Conservation (phyloP, 1,140 invertebrate genomes). For the Goniozus legneri region DNA sequence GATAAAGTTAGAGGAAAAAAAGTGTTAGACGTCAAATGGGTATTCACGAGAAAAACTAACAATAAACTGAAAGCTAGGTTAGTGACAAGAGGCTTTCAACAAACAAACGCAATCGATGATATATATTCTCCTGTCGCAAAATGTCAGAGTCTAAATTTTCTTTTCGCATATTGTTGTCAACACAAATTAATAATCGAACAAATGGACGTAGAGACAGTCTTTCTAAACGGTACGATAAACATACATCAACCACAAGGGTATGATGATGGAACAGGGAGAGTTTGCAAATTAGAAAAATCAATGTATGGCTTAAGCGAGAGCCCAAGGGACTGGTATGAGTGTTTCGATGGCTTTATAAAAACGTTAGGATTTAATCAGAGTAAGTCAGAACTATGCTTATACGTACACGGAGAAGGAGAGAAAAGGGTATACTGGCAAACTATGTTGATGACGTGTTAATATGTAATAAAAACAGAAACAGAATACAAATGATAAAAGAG, state of each 20-base stretch:
- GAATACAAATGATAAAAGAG: neutral
- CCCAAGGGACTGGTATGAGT: slow-evolving; percentile 29
- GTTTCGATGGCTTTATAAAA: slow-evolving; percentile 18
- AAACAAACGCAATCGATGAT: slow-evolving; percentile 7
- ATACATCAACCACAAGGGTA: slow-evolving; percentile 33
- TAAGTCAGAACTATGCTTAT: slow-evolving; percentile 16
- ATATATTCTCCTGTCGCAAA: slow-evolving; percentile 11
- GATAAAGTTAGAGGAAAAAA: neutral
- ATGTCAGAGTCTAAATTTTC: slow-evolving; percentile 10
- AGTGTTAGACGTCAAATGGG: slow-evolving; percentile 7
- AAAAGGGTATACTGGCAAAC: slow-evolving; percentile 1
- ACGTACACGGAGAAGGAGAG: neutral
- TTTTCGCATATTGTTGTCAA: slow-evolving; percentile 8
- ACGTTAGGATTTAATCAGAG: slow-evolving; percentile 11
- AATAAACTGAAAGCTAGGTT: slow-evolving; percentile 1
- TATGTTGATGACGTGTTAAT: slow-evolving; percentile 10
- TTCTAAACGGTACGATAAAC: slow-evolving; percentile 12
- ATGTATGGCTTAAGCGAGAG: slow-evolving; percentile 36
- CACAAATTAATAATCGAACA: slow-evolving; percentile 2
- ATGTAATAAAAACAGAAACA: neutral
- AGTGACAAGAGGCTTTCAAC: slow-evolving; percentile 14
- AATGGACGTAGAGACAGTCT: slow-evolving; percentile 15
- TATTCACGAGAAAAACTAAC: slow-evolving; percentile 3
- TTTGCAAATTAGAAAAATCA: slow-evolving; percentile 27
- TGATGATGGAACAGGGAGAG: slow-evolving; percentile 15